Conservation (phyloP, 35 echinoderm and acorn worm species). For the Anneissia japonica region DNA sequence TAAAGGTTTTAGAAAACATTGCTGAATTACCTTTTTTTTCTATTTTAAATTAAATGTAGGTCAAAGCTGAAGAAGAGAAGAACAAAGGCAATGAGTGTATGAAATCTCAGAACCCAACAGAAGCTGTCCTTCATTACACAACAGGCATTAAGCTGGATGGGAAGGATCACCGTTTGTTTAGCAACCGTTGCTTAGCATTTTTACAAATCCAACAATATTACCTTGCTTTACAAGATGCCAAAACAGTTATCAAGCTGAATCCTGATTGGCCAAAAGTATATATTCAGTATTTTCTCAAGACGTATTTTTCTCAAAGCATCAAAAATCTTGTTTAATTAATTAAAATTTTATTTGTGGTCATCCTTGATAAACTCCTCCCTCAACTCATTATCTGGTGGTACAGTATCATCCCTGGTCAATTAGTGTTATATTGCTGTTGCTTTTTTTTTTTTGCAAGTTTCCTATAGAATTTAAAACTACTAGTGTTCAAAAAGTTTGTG, state of each 20-base stretch:
- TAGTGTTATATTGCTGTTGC: neutral
- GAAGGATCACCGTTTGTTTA: conserved; percentile 38
- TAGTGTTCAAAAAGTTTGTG: no score
- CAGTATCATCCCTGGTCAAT: neutral
- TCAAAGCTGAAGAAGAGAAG: conserved; percentile 34
- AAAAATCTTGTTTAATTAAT: neutral
- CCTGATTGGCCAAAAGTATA: conserved; percentile 64
- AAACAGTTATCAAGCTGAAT: conserved; percentile 45
- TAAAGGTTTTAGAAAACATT: no score
- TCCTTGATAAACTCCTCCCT: no score
- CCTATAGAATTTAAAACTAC: no score
- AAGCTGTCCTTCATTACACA: conserved; percentile 51
- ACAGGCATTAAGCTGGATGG: conserved; percentile 50
- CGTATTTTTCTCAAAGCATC: neutral
- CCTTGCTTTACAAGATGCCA: conserved; percentile 60
- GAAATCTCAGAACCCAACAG: conserved; percentile 14
- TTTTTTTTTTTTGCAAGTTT: conserved; percentile 6
- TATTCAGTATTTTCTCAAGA: neutral
- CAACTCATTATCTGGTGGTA: no score
- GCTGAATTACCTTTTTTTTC: no score
- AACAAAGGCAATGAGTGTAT: conserved; percentile 21
- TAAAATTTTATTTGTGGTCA: no score
- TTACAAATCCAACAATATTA: conserved; percentile 53
- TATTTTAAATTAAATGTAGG: neutral
- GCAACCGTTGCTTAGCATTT: conserved; percentile 43